A percentile compares a stretch with the other conserved stretches of the same genome.
phyloP scores from a whole-genome alignment of 2,797 vertebrate species.

The Pseudopleuronectes americanus region DNA sequence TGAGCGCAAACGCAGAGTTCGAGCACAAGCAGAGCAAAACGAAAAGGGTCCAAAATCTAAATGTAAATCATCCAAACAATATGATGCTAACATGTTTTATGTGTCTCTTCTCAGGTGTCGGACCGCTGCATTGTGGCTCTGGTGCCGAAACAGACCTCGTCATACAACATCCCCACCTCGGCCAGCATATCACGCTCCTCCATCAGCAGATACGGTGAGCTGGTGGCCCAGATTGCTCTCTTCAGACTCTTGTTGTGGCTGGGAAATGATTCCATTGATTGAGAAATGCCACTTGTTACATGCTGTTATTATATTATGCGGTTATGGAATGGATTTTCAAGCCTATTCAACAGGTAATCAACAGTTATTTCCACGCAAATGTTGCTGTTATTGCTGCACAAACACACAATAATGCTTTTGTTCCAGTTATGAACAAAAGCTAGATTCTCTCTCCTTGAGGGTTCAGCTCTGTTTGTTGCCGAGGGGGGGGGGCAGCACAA shows the following conservation, averaged over 20 bases:
- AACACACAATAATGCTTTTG: constrained; percentile 24
- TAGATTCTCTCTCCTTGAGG: constrained; percentile 25
- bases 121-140: constrained; percentile 96
- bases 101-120: constrained; percentile 87
- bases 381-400: constrained; percentile 9
- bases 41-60: no score
- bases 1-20: no score
- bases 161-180: constrained; percentile 96
- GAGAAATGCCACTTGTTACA: background rate
- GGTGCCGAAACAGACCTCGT: constrained; percentile 98
- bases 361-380: constrained; percentile 23
- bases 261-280: constrained; percentile 4
- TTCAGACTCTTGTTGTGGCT: background rate
- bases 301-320: background rate
- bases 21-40: no score
- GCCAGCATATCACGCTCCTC: constrained; percentile 96
- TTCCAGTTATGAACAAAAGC: constrained; percentile 51
- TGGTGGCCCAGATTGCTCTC: background rate
- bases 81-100: no score
- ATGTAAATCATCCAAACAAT: background rate
- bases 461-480: constrained; percentile 26
- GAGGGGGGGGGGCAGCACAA: background rate
- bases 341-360: constrained; percentile 7
- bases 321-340: background rate
- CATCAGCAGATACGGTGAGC: constrained; percentile 97